Conservation (phyloP, 2,113 vertebrate species). For the Rhinogobius similis region DNA sequence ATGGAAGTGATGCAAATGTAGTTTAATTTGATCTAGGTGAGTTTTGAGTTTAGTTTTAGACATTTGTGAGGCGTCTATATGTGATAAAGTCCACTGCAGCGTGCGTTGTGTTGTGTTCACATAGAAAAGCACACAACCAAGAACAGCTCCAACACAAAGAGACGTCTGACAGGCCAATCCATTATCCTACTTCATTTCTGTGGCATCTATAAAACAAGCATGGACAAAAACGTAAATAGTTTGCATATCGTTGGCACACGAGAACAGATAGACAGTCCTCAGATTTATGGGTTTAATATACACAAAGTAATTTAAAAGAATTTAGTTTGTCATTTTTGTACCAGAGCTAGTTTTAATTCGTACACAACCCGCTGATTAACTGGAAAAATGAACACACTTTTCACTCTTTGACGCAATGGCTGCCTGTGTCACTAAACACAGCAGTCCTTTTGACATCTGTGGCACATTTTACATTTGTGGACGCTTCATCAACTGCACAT, state of each 20-base stretch:
- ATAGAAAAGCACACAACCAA: too few species aligned
- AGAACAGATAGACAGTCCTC: not conserved
- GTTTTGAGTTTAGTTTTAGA: too few species aligned
- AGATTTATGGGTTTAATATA: too few species aligned
- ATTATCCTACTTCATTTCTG: too few species aligned
- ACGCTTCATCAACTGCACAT: not conserved
- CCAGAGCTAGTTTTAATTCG: not conserved
- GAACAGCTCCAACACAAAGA: too few species aligned
- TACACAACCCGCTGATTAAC: not conserved
- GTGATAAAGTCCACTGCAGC: too few species aligned
- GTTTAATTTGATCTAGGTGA: too few species aligned
- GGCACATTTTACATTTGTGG: not conserved
- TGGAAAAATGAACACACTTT: not conserved
- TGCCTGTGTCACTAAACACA: too few species aligned
- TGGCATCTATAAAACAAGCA: too few species aligned
- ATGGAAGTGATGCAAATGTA: too few species aligned
- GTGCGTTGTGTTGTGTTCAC: too few species aligned
- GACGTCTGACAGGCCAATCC: not conserved
- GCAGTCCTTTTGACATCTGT: not conserved
- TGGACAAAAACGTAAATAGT: not conserved
- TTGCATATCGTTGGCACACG: not conserved
- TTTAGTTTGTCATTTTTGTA: not conserved
- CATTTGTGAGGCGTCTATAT: too few species aligned
- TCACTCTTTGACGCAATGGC: not conserved
- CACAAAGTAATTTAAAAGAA: not conserved